phyloP scores from a whole-genome alignment of 2,888 invertebrate species.

The Augiades crinisus region DNA sequence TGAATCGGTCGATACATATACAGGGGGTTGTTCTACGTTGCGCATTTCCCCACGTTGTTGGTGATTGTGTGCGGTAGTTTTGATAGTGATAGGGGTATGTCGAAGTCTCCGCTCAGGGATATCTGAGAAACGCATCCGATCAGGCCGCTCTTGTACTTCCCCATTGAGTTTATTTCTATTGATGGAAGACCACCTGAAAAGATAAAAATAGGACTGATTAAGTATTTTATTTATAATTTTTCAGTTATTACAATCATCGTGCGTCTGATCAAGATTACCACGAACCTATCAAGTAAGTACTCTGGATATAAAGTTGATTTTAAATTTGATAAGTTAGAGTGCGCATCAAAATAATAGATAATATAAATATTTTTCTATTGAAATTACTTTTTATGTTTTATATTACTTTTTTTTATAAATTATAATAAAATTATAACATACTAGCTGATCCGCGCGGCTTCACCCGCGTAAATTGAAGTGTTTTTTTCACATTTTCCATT shows the following conservation, averaged over 20 bases:
- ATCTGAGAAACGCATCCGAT: slow-evolving; percentile 92
- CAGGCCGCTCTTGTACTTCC: slow-evolving; percentile 88
- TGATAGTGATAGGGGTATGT: slow-evolving; percentile 85
- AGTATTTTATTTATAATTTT: not conserved
- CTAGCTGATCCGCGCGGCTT: no score
- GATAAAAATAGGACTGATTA: not conserved
- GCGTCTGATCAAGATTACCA: no score
- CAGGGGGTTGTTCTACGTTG: slow-evolving; percentile 49
- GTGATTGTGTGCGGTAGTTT: slow-evolving; percentile 84
- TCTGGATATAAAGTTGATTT: no score
- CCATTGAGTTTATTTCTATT: slow-evolving; percentile 85
- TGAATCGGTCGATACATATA: slow-evolving; percentile 31
- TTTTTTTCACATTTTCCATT: no score
- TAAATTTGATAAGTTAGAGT: no score
- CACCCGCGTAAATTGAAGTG: no score
- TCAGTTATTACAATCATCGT: no score
- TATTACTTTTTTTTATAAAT: no score
- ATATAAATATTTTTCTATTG: no score
- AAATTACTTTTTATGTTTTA: not conserved
- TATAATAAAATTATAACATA: no score
- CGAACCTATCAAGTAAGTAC: no score
- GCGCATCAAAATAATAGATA: no score
- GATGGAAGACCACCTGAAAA: slow-evolving; percentile 89
- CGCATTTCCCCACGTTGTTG: slow-evolving; percentile 73
- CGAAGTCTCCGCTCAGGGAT: slow-evolving; percentile 89